Base-by-base conservation (phyloP, 2,113 vertebrate genomes). In the Epinephelus fuscoguttatus region DNA sequence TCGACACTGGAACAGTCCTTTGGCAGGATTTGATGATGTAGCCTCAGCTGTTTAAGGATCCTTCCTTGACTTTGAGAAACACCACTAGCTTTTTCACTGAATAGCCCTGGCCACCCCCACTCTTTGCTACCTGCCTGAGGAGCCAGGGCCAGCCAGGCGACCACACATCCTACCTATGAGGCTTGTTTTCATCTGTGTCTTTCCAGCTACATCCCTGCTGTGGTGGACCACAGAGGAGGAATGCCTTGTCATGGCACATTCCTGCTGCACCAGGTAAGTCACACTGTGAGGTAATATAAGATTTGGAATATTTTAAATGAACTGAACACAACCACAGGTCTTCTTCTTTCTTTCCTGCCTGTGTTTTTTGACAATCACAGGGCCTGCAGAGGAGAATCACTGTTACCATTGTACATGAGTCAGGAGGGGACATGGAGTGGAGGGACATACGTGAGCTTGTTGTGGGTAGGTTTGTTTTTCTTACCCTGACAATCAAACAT, bases 181-280 rank as follows among this genome's bases (percentile, higher is more conserved):
- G 25, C 11, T 47, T 56, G 33, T 71, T 50, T 70, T 75, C 6
- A 42, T 82, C 40, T 82, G 23, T 74, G 47, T 84, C 23, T 64
- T 66, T 19, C 1, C 92, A 99, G 98, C 81, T 99, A 99, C 86
- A 97, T 99, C 74, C 98, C 98, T 18, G 97, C 98, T 0, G 96
- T 97, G 3, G 98, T 99, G 89, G 98, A 99, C 91, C 98, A 99
- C 93, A 97, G 98, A 4, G 96, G 96, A 21, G 98, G 98, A 55
- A 97, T 99, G 97, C 98, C 98, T 0, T 99, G 98, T 91, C 96
- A 98, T 40, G 98, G 98, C 21, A 99, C 97, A 19, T 99, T 99
- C 95, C 95, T 99, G 3, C 96, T 99, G 47, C 98, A 99, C 90
- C 98, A 99, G 98, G 98, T 99, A 88, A 27, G 2, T 80, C 56